These are phyloP conservation scores for Tinea pellionella DNA, from an alignment of 2,888 invertebrate species.

Conservation along the genomic window DNA sequence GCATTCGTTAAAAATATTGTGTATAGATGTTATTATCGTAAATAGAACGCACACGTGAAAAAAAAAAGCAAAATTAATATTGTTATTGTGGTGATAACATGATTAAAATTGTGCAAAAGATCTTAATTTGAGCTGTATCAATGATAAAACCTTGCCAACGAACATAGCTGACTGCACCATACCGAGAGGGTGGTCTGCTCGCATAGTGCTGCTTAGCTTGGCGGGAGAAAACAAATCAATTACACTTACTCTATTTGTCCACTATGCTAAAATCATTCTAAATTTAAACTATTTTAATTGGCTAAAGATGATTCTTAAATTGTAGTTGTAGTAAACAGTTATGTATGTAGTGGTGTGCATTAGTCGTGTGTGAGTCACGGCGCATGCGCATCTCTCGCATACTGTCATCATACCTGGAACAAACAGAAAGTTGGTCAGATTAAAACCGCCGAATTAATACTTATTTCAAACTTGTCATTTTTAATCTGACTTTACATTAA, in stretches of 20 bases:
- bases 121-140: not conserved
- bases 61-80: not conserved
- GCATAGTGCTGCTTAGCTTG: slow-evolving; percentile 28
- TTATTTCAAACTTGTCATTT: not conserved
- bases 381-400: slow-evolving; percentile 34
- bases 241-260: not conserved
- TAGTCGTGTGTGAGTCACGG: slow-evolving; percentile 45
- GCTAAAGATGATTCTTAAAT: not conserved
- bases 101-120: not conserved
- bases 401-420: slow-evolving; percentile 61
- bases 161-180: slow-evolving; percentile 20
- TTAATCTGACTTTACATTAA: too few relatives aligned
- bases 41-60: not conserved
- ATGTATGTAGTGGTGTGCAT: not conserved
- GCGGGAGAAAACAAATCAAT: slow-evolving; percentile 33
- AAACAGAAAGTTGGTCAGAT: slow-evolving; percentile 34
- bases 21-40: not conserved
- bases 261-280: not conserved
- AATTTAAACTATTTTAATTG: slow-evolving; percentile 3
- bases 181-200: slow-evolving; percentile 51
- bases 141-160: slow-evolving; percentile 44
- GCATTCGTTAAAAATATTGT: not conserved
- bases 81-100: not conserved
- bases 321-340: not conserved
- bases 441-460: slow-evolving; percentile 24